Base-by-base conservation (phyloP, 2,888 invertebrate genomes). In the Lottia scabra region DNA sequence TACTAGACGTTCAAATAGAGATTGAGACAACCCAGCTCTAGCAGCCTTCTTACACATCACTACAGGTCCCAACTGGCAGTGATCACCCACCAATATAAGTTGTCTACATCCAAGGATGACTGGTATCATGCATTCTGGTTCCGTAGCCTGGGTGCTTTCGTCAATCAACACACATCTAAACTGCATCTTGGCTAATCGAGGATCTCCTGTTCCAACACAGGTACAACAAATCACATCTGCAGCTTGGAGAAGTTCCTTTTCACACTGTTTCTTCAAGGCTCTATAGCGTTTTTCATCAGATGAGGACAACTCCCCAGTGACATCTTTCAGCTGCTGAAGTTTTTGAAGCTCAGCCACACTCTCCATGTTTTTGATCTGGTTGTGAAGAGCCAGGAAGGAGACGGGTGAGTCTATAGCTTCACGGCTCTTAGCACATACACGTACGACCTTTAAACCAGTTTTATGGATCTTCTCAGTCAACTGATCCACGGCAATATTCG, bases 1-100 rank as follows among this genome's bases (percentile, higher is more conserved):
- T 0, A 99, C 99, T 0, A 99, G 92, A 6, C 99, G 93, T 89
- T 99, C 99, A 90, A 99, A 99, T 75, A 99, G 92, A 68, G 98
- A 98, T 90, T 99, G 99, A 0, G 96, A 96, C 27, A 99, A 92
- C 1, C 99, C 99, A 0, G 99, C 99, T 70, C 96, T 93, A 0
- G 98, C 97, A 0, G 99, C 99, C 89, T 98, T 98, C 90, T 99
- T 99, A 91, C 98, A 99, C 98, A 99, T 98, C 0, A 99, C 99
- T 0, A 99, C 99, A 0, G 99, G 99, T 0, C 99, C 99, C 75
- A 99, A 91, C 90, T 99, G 99, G 87, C 99, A 99, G 89, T 99
- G 99, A 90, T 99, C 99, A 15, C 99, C 99, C 0, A 99, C 99
- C 2, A 99, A 92, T 79, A 99, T 98, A 69, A 99, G 91, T 90